phyloP scores from a whole-genome alignment of 1,140 invertebrate species.

The Trypoxylus dichotomus region DNA sequence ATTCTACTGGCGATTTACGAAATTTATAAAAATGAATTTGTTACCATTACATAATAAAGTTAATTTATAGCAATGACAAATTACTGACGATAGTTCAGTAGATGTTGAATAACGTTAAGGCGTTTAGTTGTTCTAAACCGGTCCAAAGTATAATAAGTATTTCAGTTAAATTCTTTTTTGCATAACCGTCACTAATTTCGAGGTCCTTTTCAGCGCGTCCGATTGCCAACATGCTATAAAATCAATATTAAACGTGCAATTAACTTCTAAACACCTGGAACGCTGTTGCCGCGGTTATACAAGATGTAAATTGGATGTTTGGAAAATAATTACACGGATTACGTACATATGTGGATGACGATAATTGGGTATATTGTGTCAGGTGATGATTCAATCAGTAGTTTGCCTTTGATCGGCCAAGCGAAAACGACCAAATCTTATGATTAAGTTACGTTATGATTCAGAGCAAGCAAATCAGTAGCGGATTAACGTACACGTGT shows the following conservation, averaged over 20 bases:
- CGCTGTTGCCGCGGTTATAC: neutral
- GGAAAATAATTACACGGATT: slow-evolving; percentile 19
- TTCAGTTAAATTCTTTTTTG: slow-evolving; percentile 17
- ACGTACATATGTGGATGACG: neutral
- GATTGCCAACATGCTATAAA: neutral
- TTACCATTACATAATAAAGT: no score
- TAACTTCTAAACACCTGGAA: slow-evolving; percentile 9
- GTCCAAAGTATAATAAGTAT: neutral
- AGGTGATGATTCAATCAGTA: slow-evolving; percentile 12
- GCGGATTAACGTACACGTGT: neutral
- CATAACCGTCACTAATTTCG: neutral
- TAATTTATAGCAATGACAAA: no score
- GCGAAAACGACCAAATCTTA: neutral
- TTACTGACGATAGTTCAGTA: no score
- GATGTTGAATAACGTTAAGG: no score
- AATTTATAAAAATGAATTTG: no score
- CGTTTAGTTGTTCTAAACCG: neutral
- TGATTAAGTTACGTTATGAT: slow-evolving; percentile 9
- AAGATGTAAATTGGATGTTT: slow-evolving; percentile 15
- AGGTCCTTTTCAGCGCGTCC: neutral
- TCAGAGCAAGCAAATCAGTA: neutral
- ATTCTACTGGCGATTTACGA: no score
- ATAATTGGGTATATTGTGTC: slow-evolving; percentile 7
- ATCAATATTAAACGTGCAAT: slow-evolving; percentile 20
- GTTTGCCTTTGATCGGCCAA: neutral